Evolutionary conservation across 2,797 vertebrate species (phyloP), one percentile per base, ranked within the genome.

Genomic region (Eupleurogrammus muticus): DNA sequence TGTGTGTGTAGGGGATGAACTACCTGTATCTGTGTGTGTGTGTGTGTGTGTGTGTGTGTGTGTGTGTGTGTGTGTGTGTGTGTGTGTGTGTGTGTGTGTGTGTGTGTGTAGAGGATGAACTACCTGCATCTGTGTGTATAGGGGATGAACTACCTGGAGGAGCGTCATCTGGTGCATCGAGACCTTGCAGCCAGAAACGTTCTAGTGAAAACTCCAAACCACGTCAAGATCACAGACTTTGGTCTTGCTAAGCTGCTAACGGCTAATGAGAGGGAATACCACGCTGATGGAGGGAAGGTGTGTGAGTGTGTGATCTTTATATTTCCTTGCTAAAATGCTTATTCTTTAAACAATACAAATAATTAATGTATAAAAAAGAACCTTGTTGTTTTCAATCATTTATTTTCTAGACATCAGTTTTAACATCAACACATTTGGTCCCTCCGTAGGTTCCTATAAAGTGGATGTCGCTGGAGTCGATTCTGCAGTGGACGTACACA

Each of bases 381-480:
- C 35, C 35, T 11, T 2, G 2, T 9, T 36, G 35, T 36, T 36
- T 36, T 36, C 7, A 36, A 36, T 36, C 35, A 11, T 9, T 36
- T 6, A 28, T 28, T 28, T 28, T 28, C 6, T 3, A 28, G 28
- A 28, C 28, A 28, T 28, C 28, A 28, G 28, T 28, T 28, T 28
- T 28, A 28, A 28, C 28, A 28, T 28, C 28, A 28, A 28, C 28
- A 28, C 6, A 6, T 28, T 28, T 28, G 3, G 28, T 28, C 64
- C 34, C 21, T 50, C 49, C 16, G 11, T 76, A 99, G 97, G 96
- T 98, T 57, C 97, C 97, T 35, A 98, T 99, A 75, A 99, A 99
- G 86, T 99, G 97, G 97, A 98, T 99, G 97, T 97, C 97, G 0
- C 76, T 99, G 85, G 97, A 99, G 83, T 98, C 97, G 0, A 99